A percentile compares a stretch with the other conserved stretches of the same genome.
These are phyloP conservation scores for Platichthys stellatus DNA, from an alignment of 2,113 vertebrate genomes.

Conservation along the genomic window DNA sequence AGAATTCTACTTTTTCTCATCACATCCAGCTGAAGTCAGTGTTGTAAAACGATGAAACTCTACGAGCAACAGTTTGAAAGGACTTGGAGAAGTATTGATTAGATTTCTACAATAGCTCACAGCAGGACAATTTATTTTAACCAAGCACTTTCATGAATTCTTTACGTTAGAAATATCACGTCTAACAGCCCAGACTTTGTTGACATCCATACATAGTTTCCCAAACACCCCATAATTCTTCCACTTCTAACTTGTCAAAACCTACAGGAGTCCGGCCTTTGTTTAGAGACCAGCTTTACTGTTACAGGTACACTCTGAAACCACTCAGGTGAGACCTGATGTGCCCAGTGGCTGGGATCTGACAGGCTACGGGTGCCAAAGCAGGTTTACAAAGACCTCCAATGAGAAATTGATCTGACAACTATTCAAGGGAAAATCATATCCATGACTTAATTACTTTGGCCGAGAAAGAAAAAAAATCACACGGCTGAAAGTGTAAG, in stretches of 20 bases:
- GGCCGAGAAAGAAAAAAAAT: slow-evolving; percentile 29
- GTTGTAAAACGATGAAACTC: neutral
- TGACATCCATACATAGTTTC: neutral
- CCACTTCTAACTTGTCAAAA: slow-evolving; percentile 27
- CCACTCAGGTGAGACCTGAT: slow-evolving; percentile 57
- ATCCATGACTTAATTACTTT: slow-evolving; percentile 79
- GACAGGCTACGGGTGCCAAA: slow-evolving; percentile 63
- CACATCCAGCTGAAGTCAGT: neutral
- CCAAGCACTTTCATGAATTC: neutral
- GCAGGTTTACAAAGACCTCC: slow-evolving; percentile 72
- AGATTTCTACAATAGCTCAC: neutral
- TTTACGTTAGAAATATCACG: neutral
- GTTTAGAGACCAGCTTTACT: slow-evolving; percentile 42
- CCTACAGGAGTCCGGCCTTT: slow-evolving; percentile 28
- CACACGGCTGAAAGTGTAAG: slow-evolving; percentile 43
- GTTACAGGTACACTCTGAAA: slow-evolving; percentile 31
- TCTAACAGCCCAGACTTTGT: neutral
- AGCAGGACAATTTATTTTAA: neutral
- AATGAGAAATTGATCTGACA: slow-evolving; percentile 81
- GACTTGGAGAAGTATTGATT: slow-evolving; percentile 8
- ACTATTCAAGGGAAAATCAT: slow-evolving; percentile 79
- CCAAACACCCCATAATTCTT: slow-evolving; percentile 1
- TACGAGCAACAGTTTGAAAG: neutral
- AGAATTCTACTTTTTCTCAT: neutral
- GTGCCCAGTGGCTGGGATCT: slow-evolving; percentile 65